Conservation (phyloP, 2,797 vertebrate genomes). For the Brachymystax lenok region DNA sequence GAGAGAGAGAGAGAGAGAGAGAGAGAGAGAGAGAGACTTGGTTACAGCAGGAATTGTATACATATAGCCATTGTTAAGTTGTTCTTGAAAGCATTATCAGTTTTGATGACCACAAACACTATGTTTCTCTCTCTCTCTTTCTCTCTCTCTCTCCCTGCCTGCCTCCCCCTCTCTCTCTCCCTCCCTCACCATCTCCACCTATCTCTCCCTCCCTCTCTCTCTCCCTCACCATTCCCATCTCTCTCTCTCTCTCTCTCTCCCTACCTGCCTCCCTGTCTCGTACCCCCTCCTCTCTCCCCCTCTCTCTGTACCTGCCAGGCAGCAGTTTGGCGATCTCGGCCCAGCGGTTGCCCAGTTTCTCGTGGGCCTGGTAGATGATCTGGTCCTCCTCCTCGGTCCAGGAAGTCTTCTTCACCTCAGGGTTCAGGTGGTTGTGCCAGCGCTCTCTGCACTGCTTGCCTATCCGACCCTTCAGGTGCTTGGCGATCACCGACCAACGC, state of each 20-base stretch:
- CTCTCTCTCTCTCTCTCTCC: background rate
- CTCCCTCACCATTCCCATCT: too few relatives aligned
- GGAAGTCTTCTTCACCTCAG: conserved; percentile 99
- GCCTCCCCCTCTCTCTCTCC: too few relatives aligned
- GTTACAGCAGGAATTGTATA: too few relatives aligned
- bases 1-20: too few relatives aligned
- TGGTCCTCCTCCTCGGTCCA: conserved; percentile 99
- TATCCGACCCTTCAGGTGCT: conserved; percentile 97
- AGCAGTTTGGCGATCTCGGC: conserved; percentile 99
- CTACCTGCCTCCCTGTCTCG: background rate
- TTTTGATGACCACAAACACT: background rate
- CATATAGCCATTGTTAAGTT: background rate
- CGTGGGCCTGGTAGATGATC: conserved; percentile 99
- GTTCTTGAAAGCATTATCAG: background rate
- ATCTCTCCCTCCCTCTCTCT: too few relatives aligned
- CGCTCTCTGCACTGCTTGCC: conserved; percentile 98
- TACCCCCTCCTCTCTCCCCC: too few relatives aligned
- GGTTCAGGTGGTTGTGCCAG: conserved; percentile 99
- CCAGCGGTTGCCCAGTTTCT: conserved; percentile 99
- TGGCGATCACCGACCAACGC: conserved; percentile 98
- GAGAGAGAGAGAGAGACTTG: background rate
- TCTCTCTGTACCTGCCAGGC: conserved; percentile 86
- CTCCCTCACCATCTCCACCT: too few relatives aligned
- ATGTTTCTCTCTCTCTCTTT: too few relatives aligned
- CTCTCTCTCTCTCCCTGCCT: too few relatives aligned